These are phyloP conservation scores for Montifringilla adamsi DNA, from an alignment of 2,113 vertebrate genomes.

Conservation along the genomic window DNA sequence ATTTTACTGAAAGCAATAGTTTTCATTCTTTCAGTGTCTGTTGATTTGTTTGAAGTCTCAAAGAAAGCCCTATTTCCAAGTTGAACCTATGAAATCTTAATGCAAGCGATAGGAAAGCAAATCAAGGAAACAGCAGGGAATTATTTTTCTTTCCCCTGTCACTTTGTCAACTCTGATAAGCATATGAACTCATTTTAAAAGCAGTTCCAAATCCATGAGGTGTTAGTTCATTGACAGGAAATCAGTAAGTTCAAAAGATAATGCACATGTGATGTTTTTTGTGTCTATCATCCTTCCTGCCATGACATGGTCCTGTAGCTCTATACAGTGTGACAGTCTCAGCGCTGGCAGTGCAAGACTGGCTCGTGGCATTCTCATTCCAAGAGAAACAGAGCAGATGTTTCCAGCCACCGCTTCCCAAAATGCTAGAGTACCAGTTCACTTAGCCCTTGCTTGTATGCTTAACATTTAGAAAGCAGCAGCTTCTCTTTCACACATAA, in stretches of 20 bases:
- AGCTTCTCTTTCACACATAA: constrained; percentile 25
- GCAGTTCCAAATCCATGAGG: constrained; percentile 16
- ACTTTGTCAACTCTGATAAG: constrained; percentile 48
- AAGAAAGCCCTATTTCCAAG: neutral
- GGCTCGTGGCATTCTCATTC: neutral
- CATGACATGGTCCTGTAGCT: neutral
- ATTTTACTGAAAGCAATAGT: neutral
- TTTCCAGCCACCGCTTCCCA: constrained; percentile 2
- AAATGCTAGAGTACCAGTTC: neutral
- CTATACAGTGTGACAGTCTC: neutral
- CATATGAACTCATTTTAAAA: constrained; percentile 41
- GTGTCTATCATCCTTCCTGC: neutral
- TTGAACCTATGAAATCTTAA: neutral
- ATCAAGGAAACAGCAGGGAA: constrained; percentile 1
- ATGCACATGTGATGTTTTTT: neutral
- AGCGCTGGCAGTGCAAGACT: neutral
- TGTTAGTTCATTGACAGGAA: constrained; percentile 53
- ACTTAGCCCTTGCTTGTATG: neutral
- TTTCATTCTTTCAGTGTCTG: neutral
- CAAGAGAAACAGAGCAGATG: neutral
- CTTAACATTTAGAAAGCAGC: neutral
- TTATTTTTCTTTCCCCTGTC: constrained; percentile 24
- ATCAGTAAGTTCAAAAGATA: constrained; percentile 51
- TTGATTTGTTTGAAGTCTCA: neutral
- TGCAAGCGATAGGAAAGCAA: neutral